These are phyloP conservation scores for Tenualosa ilisha DNA, from an alignment of 2,797 vertebrate genomes.

Conservation along the genomic window DNA sequence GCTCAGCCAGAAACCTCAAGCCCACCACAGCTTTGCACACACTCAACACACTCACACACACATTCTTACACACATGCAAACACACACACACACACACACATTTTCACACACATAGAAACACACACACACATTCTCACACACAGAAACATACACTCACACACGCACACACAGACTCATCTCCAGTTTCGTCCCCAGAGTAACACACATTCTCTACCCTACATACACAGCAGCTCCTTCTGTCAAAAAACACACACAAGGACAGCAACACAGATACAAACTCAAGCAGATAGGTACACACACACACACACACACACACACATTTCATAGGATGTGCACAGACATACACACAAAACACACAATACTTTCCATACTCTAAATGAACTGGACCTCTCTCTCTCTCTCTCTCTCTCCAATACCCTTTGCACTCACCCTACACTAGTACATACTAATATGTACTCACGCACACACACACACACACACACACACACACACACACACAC, in stretches of 20 bases:
- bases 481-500: too few species aligned
- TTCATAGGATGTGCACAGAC: too few species aligned
- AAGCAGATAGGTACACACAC: neutral
- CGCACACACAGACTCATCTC: too few species aligned
- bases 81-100: neutral
- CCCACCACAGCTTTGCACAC: constrained; percentile 35
- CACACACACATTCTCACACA: neutral
- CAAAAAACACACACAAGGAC: neutral
- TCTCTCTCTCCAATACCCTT: too few species aligned
- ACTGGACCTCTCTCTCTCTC: too few species aligned
- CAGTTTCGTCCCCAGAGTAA: neutral
- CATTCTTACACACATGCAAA: neutral
- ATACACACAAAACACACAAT: neutral
- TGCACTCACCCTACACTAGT: too few species aligned
- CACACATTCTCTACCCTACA: constrained; percentile 26
- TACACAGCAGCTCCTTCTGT: neutral
- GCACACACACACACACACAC: too few species aligned
- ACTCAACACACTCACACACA: constrained; percentile 26
- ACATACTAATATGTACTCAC: too few species aligned
- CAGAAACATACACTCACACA: neutral
- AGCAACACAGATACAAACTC: too few species aligned
- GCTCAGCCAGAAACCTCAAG: constrained; percentile 40
- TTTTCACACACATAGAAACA: neutral
- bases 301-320: constrained; percentile 4
- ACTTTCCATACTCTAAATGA: neutral